A percentile compares a stretch with the other conserved stretches of the same genome.
Evolutionary conservation across 2,888 invertebrate species (phyloP).

Genomic region (Parelbella ahira): DNA sequence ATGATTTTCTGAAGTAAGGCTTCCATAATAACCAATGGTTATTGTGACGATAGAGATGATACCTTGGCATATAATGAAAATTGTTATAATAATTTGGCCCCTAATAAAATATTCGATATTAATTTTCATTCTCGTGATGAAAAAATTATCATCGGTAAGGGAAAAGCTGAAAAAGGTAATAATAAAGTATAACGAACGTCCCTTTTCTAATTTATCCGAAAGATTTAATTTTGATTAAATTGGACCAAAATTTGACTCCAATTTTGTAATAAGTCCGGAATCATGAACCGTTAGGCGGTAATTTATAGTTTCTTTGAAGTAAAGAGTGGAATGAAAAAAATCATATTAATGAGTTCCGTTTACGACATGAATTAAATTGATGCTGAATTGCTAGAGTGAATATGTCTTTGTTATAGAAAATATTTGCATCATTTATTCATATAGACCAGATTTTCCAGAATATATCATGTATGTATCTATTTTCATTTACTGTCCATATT

Average conservation of each 20-base stretch:
- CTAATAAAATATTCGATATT: constrained; percentile 16
- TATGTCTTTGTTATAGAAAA: no score
- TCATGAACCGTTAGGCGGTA: constrained; percentile 4
- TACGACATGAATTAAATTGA: no score
- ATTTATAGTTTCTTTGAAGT: constrained; percentile 13
- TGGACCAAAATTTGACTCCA: constrained; percentile 21
- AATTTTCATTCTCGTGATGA: constrained; percentile 22
- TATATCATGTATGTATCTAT: no score
- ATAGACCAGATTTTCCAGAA: no score
- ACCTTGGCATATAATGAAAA: constrained; percentile 11
- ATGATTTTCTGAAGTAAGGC: no score
- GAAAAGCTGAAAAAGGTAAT: constrained; percentile 21
- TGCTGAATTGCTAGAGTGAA: no score
- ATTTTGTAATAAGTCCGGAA: constrained; percentile 18
- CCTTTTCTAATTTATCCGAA: constrained; percentile 22
- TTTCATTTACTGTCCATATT: no score
- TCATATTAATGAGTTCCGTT: no score
- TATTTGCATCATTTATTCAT: no score
- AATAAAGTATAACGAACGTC: constrained; percentile 23
- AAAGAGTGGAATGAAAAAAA: constrained; percentile 2
- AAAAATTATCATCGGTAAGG: constrained; percentile 21
- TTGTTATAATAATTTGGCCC: constrained; percentile 9
- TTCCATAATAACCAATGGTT: neutral
- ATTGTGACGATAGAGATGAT: constrained; percentile 6
- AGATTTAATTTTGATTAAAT: constrained; percentile 25